Base-by-base conservation (phyloP, 2,113 vertebrate species). In the Spilogale gracilis region DNA sequence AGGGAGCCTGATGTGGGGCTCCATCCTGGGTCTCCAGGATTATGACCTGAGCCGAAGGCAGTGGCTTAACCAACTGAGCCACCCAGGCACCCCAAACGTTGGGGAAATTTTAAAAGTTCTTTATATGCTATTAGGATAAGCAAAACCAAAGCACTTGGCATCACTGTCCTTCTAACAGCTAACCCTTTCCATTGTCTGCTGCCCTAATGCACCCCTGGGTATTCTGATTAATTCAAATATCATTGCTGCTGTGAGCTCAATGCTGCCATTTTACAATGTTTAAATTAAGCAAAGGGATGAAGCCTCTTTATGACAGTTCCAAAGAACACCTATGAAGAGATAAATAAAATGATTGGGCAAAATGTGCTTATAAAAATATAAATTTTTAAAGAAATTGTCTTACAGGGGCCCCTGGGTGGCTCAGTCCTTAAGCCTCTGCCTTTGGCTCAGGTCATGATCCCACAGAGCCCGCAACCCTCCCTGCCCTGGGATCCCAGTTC, bases 361-460 rank as follows among this genome's bases (percentile, higher is more conserved):
- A 71, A 79, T 86, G 52, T 32, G 23, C 61, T 78, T 60, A 94
- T 69, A 43, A 95, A 65, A 91, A 69, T 79, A 32, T 32, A 90
- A 69, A 23, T 50, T 52, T 30, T 85, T 63, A 4, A 74, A 85
- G 17, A 21, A 52, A 60, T 67, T 30, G 4, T 79, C 25, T 50
- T 30, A 58, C 56, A 21, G 38, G 38, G 38, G 38, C 38, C 38
- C 38, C 38, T 38, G 38, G 38, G 38, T 38, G 38, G 38, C 38
- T 38, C 38, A 38, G 38, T 38, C 38, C 38, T 38, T 38, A 38
- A 38, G 38, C 38, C 38, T 38, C 38, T 38, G 38, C 38, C 38
- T 38, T 38, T 38, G 38, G 38, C 38, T 38, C 38, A 38, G 38
- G 38, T 38, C 38, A 38, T 38, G 38, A 38, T 38, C 38, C 38